Evolutionary conservation across 2,797 vertebrate genomes (phyloP).

Genomic region (Eleutherodactylus coqui): DNA sequence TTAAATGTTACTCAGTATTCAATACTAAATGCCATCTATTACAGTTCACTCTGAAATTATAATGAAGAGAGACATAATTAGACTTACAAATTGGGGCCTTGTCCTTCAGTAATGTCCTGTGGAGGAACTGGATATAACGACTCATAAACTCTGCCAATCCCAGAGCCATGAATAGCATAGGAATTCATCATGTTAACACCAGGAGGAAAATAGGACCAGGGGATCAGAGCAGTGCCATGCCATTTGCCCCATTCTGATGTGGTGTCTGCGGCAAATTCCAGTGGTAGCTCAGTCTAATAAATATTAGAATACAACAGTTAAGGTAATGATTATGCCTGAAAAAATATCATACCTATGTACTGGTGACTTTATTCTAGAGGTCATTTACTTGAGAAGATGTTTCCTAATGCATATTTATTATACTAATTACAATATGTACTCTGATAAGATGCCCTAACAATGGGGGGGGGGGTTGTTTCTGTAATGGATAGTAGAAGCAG

Average conservation of each 20-base stretch:
- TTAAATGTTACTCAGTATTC: neutral
- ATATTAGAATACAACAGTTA: slow-evolving; percentile 26
- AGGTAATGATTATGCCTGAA: neutral
- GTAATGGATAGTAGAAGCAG: no score
- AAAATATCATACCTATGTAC: neutral
- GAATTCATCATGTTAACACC: slow-evolving; percentile 81
- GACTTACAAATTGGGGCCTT: slow-evolving; percentile 78
- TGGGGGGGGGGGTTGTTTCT: neutral
- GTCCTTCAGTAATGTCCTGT: slow-evolving; percentile 70
- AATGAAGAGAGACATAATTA: neutral
- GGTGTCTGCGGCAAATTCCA: slow-evolving; percentile 72
- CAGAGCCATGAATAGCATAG: slow-evolving; percentile 77
- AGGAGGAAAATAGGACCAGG: slow-evolving; percentile 78
- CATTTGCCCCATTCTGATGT: slow-evolving; percentile 67
- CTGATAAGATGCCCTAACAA: neutral
- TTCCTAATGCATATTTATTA: neutral
- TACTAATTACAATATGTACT: neutral
- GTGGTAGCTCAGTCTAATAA: slow-evolving; percentile 78
- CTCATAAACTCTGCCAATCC: slow-evolving; percentile 73
- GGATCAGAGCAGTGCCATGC: slow-evolving; percentile 73
- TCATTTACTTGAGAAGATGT: neutral
- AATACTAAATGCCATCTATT: neutral
- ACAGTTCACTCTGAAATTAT: neutral
- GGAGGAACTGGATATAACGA: slow-evolving; percentile 75
- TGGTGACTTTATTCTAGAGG: neutral